Percentiles rank a stretch among this genome's conserved stretches.
These are phyloP conservation scores for Gambusia affinis DNA, from an alignment of 2,113 vertebrate genomes.

Conservation along the genomic window DNA sequence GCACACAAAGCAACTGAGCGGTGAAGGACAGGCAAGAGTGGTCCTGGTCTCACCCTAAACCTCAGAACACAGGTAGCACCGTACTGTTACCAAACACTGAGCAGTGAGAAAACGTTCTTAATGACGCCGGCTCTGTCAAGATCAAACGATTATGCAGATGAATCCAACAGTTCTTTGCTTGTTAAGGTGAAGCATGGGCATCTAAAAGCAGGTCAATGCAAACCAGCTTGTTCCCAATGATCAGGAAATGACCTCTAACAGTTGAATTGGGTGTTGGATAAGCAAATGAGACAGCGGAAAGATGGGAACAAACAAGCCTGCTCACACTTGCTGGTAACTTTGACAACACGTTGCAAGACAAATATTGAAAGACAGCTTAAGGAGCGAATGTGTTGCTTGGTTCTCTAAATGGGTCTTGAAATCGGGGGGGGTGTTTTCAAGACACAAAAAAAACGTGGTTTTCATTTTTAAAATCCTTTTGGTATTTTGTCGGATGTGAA, in stretches of 20 bases:
- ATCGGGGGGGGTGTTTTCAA: neutral
- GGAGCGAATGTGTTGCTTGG: too few relatives aligned
- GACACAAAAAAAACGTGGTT: neutral
- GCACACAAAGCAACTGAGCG: constrained; percentile 46
- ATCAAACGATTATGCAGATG: constrained; percentile 74
- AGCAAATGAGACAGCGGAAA: constrained; percentile 15
- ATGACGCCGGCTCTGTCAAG: constrained; percentile 59
- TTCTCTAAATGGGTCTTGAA: neutral
- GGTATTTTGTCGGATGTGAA: too few relatives aligned
- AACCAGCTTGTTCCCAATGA: constrained; percentile 26
- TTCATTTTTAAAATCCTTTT: neutral
- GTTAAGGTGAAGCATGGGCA: constrained; percentile 42
- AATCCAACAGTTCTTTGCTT: constrained; percentile 34
- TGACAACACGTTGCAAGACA: too few relatives aligned
- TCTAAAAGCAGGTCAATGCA: constrained; percentile 61
- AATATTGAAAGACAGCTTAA: too few relatives aligned
- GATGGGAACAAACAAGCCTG: constrained; percentile 5
- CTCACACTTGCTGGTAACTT: constrained; percentile 1
- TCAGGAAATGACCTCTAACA: constrained; percentile 28
- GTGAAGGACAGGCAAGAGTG: constrained; percentile 59
- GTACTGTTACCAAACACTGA: constrained; percentile 12
- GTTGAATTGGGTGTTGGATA: constrained; percentile 5
- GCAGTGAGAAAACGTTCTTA: constrained; percentile 58
- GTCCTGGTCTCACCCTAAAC: constrained; percentile 52
- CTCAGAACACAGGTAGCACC: constrained; percentile 46